Evolutionary conservation across 1,140 invertebrate genomes (phyloP).

Genomic region (Acromyrmex echinatior): DNA sequence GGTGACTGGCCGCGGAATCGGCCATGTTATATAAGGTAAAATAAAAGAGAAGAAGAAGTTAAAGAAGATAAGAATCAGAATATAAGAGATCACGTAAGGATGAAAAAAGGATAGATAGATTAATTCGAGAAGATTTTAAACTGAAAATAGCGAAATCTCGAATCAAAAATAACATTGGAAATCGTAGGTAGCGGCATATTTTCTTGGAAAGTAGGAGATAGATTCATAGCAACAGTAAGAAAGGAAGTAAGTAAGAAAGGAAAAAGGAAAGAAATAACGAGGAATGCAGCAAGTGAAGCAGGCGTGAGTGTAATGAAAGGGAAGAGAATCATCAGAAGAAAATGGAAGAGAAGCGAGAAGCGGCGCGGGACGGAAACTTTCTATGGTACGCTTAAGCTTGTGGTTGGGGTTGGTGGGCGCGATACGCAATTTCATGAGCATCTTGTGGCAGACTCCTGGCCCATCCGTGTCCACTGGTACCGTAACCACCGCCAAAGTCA

Average conservation of each 20-base stretch:
- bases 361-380: slow-evolving; percentile 64
- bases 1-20: slow-evolving; percentile 58
- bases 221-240: not conserved
- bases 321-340: slow-evolving; percentile 55
- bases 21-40: slow-evolving; percentile 8
- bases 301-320: slow-evolving; percentile 35
- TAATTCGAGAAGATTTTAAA: not conserved
- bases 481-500: slow-evolving; percentile 87
- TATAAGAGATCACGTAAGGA: not conserved
- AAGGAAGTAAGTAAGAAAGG: not conserved
- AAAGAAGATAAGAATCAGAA: not conserved
- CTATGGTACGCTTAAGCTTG: slow-evolving; percentile 75
- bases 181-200: not conserved
- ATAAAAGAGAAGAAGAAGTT: not conserved
- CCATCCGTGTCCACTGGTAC: slow-evolving; percentile 89
- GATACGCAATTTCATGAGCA: slow-evolving; percentile 92
- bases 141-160: not conserved
- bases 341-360: slow-evolving; percentile 65
- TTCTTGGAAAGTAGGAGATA: not conserved
- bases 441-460: slow-evolving; percentile 89
- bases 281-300: slow-evolving; percentile 4
- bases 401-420: slow-evolving; percentile 89
- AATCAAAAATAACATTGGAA: too few relatives aligned
- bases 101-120: not conserved
- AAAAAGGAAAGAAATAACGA: not conserved